Conservation (phyloP, 2,797 vertebrate genomes). For the Rhynchonycteris naso region DNA sequence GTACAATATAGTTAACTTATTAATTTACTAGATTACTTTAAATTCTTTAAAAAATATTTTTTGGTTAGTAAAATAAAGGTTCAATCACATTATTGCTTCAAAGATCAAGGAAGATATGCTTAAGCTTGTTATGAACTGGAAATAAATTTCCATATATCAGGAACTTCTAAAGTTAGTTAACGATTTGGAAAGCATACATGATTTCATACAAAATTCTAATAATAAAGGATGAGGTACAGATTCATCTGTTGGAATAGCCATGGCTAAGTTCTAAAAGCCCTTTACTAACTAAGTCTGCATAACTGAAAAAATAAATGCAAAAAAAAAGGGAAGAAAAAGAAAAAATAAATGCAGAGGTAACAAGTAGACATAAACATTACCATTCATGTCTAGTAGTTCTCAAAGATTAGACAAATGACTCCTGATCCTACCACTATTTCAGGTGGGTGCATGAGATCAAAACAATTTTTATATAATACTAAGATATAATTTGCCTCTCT, state of each 20-base stretch:
- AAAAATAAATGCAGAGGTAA: neutral
- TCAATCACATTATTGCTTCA: neutral
- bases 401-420: neutral
- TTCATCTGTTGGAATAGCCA: neutral
- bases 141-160: neutral
- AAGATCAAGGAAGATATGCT: neutral
- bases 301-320: neutral
- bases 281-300: conserved; percentile 1
- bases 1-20: conserved; percentile 19
- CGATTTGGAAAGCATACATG: conserved; percentile 33
- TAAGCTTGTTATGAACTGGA: neutral
- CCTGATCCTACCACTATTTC: neutral
- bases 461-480: conserved; percentile 5
- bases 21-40: conserved; percentile 19
- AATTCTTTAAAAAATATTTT: conserved; percentile 22
- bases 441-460: neutral
- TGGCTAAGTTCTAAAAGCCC: neutral
- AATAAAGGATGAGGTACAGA: conserved; percentile 18
- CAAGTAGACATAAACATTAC: neutral
- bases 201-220: conserved; percentile 54
- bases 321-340: neutral
- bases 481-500: neutral
- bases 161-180: conserved; percentile 40
- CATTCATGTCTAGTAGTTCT: neutral
- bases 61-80: conserved; percentile 22